Evolutionary conservation across 2,113 vertebrate species (phyloP).

Genomic region (Pygoscelis adeliae): DNA sequence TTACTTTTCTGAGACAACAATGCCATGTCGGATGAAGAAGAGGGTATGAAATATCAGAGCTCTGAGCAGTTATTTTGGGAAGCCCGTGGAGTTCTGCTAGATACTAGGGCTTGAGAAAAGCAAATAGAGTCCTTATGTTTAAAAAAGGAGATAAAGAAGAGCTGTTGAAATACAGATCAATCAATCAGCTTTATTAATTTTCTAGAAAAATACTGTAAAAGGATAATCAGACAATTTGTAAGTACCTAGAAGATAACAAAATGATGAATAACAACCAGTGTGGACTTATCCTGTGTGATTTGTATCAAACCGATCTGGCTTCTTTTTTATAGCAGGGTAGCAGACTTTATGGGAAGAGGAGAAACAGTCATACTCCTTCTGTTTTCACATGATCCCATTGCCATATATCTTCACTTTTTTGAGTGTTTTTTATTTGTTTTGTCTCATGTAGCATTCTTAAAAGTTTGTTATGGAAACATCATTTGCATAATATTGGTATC

Average conservation of each 20-base stretch:
- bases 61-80: not conserved
- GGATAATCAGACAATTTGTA: not conserved
- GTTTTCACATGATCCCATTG: not conserved
- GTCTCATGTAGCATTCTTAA: not conserved
- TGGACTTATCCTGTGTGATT: not conserved
- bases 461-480: not conserved
- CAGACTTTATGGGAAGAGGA: not conserved
- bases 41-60: not conserved
- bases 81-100: not conserved
- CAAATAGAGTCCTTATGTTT: not conserved
- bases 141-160: not conserved
- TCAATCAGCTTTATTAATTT: not conserved
- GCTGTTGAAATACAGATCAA: not conserved
- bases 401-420: not conserved
- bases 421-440: not conserved
- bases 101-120: not conserved
- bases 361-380: not conserved
- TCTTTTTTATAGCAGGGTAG: not conserved
- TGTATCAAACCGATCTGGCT: not conserved
- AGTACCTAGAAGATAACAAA: not conserved
- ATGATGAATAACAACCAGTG: not conserved
- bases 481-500: not conserved
- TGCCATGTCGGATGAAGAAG: not conserved
- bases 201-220: not conserved
- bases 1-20: not conserved